Percentiles rank a stretch among this genome's conserved stretches.
These are phyloP conservation scores for Ophioninae sp. DNA, from an alignment of 2,888 invertebrate genomes.

Conservation along the genomic window DNA sequence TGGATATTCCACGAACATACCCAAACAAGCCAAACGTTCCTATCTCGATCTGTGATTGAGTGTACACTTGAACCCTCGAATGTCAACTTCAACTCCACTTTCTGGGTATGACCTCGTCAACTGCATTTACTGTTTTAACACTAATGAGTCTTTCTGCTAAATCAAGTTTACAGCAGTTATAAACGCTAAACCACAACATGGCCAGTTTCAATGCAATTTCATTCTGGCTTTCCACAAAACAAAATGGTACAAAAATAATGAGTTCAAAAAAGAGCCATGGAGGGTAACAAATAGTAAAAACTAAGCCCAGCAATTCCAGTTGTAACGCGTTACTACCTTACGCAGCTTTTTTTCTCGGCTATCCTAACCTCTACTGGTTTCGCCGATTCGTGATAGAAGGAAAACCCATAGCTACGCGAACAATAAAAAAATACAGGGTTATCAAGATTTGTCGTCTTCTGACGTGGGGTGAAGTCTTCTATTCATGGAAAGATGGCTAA, in stretches of 20 bases:
- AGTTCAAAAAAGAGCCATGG: background rate
- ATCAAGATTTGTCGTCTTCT: slow-evolving; percentile 40
- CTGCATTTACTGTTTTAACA: background rate
- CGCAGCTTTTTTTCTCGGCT: background rate
- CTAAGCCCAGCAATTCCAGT: background rate
- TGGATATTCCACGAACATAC: background rate
- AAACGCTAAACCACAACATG: background rate
- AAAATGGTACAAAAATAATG: background rate
- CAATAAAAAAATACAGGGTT: slow-evolving; percentile 7
- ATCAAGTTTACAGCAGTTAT: background rate
- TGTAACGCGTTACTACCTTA: background rate
- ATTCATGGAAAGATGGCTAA: background rate
- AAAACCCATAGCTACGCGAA: background rate
- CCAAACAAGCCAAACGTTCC: background rate
- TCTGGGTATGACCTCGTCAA: background rate
- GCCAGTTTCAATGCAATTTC: background rate
- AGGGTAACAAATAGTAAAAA: background rate
- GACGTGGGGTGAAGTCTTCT: slow-evolving; percentile 9
- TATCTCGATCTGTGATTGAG: background rate
- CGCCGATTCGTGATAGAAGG: background rate
- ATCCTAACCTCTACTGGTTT: slow-evolving; percentile 2
- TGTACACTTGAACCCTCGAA: background rate
- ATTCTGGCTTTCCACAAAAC: background rate
- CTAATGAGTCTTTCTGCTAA: background rate
- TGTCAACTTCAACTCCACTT: background rate